Conservation (phyloP, 2,888 invertebrate genomes). For the Melitaea athalia region DNA sequence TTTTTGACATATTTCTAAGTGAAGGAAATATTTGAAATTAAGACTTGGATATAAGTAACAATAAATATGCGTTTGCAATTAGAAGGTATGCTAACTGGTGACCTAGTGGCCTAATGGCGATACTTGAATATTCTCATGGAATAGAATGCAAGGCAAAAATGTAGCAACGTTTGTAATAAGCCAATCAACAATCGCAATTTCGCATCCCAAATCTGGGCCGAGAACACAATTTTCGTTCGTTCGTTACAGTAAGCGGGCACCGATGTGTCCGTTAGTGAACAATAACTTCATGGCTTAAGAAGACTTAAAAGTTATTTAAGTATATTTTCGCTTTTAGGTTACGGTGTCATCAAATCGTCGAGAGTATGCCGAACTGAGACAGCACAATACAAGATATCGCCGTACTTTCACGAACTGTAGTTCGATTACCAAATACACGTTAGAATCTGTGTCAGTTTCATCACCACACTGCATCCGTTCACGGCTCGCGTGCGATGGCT, state of each 20-base stretch:
- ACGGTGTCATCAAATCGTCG: constrained; percentile 73
- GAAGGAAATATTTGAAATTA: constrained; percentile 6
- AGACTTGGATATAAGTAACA: constrained; percentile 17
- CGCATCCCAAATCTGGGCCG: constrained; percentile 76
- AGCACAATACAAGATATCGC: constrained; percentile 72
- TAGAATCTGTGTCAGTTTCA: constrained; percentile 82
- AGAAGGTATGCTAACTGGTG: constrained; percentile 58
- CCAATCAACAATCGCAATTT: constrained; percentile 76
- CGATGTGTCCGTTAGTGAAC: constrained; percentile 55
- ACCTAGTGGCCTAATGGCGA: constrained; percentile 72
- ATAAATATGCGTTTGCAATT: constrained; percentile 30
- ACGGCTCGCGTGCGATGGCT: constrained; percentile 42
- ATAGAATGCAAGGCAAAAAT: constrained; percentile 75
- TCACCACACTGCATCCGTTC: constrained; percentile 63
- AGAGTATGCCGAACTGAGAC: constrained; percentile 72
- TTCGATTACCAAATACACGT: constrained; percentile 81
- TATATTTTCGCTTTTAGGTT: constrained; percentile 69
- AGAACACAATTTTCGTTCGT: constrained; percentile 58
- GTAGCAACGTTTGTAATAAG: constrained; percentile 74
- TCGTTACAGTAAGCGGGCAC: constrained; percentile 58
- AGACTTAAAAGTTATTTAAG: constrained; percentile 57
- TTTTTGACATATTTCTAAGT: not conserved
- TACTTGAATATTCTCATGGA: constrained; percentile 75
- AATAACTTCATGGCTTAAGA: constrained; percentile 59
- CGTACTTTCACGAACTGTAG: constrained; percentile 79